Evolutionary conservation across 2,113 vertebrate species (phyloP).

Genomic region (Tachuris rubrigastra): DNA sequence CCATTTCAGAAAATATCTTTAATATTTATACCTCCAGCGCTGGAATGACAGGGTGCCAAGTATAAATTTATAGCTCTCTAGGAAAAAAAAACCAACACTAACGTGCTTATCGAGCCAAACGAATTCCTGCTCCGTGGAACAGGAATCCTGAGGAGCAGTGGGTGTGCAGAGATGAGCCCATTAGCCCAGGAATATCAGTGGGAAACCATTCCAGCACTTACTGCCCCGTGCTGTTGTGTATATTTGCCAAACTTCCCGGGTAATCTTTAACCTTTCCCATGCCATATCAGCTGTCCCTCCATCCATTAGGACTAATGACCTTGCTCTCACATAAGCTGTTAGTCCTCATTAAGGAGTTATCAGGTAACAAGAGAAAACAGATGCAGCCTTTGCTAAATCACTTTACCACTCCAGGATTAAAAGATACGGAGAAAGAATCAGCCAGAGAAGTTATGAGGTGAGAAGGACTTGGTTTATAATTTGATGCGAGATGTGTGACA

Average conservation of each 20-base stretch:
- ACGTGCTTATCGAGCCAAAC: neutral
- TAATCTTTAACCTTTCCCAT: slow-evolving; percentile 78
- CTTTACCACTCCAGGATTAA: slow-evolving; percentile 74
- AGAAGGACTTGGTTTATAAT: slow-evolving; percentile 64
- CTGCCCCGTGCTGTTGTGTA: slow-evolving; percentile 25
- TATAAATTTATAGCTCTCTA: neutral
- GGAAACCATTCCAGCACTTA: slow-evolving; percentile 27
- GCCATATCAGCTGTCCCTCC: slow-evolving; percentile 68
- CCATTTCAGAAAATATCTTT: neutral
- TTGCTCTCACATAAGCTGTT: slow-evolving; percentile 86
- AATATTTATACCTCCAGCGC: neutral
- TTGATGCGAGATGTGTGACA: slow-evolving; percentile 50
- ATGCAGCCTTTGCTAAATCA: slow-evolving; percentile 82
- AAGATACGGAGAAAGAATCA: slow-evolving; percentile 71
- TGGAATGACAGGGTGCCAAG: neutral
- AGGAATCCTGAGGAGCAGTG: neutral
- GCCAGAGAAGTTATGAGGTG: slow-evolving; percentile 60
- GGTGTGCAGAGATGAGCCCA: slow-evolving; percentile 17
- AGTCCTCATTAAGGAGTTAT: slow-evolving; percentile 83
- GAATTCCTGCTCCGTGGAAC: neutral
- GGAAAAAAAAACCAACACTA: neutral
- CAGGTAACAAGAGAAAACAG: slow-evolving; percentile 82
- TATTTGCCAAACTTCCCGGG: slow-evolving; percentile 49
- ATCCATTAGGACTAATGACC: slow-evolving; percentile 85
- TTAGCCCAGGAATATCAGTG: slow-evolving; percentile 57